Conservation (phyloP, 2,888 invertebrate genomes). For the Subacronicta megacephala region DNA sequence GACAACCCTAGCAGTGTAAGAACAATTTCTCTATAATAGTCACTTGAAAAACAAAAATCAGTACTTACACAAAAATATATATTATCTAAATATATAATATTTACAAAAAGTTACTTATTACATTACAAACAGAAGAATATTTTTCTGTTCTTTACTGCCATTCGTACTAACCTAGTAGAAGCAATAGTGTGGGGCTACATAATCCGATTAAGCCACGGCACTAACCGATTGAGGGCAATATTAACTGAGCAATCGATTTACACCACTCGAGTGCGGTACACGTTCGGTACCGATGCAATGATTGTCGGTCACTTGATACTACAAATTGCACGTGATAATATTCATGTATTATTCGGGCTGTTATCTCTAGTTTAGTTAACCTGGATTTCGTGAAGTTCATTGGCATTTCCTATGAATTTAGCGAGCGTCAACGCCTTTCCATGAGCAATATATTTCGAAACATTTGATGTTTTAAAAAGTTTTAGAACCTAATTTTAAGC, state of each 20-base stretch:
- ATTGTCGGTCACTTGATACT: constrained; percentile 24
- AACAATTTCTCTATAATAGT: too few species aligned
- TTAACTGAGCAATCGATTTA: constrained; percentile 50
- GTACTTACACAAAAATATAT: too few species aligned
- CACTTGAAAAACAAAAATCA: too few species aligned
- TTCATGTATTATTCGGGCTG: neutral
- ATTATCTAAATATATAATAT: too few species aligned
- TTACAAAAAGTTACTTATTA: too few species aligned
- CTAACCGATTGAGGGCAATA: constrained; percentile 42
- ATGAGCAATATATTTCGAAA: too few species aligned
- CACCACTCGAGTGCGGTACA: constrained; percentile 19
- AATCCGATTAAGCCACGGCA: constrained; percentile 35
- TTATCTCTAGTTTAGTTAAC: neutral
- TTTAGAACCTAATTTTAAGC: too few species aligned
- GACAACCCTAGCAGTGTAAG: too few species aligned
- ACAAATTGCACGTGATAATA: neutral
- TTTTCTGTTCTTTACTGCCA: neutral
- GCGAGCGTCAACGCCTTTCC: too few species aligned
- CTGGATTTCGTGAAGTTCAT: constrained; percentile 1
- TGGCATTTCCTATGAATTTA: neutral
- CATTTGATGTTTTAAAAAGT: too few species aligned
- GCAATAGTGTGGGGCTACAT: constrained; percentile 18
- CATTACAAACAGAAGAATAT: too few species aligned
- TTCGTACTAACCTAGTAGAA: constrained; percentile 3
- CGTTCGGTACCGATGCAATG: constrained; percentile 29